phyloP scores from a whole-genome alignment of 2,797 vertebrate genomes.

The Gobio occitaniae region DNA sequence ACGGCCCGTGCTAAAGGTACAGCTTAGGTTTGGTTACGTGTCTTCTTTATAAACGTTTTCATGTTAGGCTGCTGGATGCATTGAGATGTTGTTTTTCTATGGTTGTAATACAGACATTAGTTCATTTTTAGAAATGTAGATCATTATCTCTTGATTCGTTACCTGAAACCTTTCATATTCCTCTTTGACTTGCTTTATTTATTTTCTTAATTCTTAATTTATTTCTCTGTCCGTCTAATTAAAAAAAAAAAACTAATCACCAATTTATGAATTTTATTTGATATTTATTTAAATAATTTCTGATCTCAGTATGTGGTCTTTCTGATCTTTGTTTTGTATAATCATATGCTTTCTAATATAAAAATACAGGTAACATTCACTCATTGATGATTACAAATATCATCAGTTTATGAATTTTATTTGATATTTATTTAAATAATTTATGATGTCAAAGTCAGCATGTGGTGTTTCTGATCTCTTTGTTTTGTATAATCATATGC shows the following conservation, averaged over 20 bases:
- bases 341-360: not conserved
- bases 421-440: no score
- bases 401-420: not conserved
- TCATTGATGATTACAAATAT: not conserved
- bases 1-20: constrained; percentile 2
- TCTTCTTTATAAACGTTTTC: not conserved
- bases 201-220: not conserved
- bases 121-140: not conserved
- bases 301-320: not conserved
- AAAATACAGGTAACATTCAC: not conserved
- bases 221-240: not conserved
- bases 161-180: not conserved
- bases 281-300: not conserved
- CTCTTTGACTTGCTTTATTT: not conserved
- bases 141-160: not conserved
- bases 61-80: no score
- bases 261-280: not conserved
- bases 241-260: no score
- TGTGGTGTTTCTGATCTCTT: not conserved
- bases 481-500: not conserved
- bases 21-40: not conserved
- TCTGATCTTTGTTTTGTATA: not conserved
- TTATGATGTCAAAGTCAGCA: not conserved
- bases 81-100: not conserved
- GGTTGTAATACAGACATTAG: not conserved